These are phyloP conservation scores for Drosophila pruinosa DNA, from an alignment of 1,140 invertebrate genomes.

Conservation along the genomic window DNA sequence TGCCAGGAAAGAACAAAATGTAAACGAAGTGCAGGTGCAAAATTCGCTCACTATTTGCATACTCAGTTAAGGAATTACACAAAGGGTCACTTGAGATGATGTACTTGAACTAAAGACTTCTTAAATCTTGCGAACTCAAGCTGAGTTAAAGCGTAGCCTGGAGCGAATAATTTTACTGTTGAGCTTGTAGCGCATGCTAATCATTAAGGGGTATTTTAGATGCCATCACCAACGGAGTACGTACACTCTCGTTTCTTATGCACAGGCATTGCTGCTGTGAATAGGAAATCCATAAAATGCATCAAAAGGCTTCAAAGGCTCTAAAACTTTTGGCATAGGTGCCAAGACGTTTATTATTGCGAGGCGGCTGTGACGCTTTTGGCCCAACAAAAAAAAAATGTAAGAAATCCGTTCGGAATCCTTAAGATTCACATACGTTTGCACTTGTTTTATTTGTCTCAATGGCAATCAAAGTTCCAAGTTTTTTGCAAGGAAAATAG, in stretches of 20 bases:
- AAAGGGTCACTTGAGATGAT: neutral
- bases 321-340: constrained; percentile 66
- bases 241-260: neutral
- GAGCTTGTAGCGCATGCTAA: neutral
- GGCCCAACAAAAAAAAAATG: neutral
- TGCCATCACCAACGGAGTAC: no score
- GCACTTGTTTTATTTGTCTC: constrained; percentile 57
- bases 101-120: neutral
- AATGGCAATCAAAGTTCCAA: constrained; percentile 74
- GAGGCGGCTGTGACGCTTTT: constrained; percentile 38
- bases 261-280: constrained; percentile 11
- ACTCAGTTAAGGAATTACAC: neutral
- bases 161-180: no score
- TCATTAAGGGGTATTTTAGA: neutral
- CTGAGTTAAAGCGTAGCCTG: no score
- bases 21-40: constrained; percentile 2
- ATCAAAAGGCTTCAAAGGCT: constrained; percentile 69
- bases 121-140: neutral
- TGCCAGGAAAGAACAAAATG: neutral
- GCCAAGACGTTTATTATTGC: constrained; percentile 71
- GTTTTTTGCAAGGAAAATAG: constrained; percentile 72
- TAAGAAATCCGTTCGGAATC: neutral
- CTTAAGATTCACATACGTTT: neutral
- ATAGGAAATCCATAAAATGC: constrained; percentile 73
- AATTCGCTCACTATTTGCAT: neutral